Conservation (phyloP, 2,113 vertebrate species). For the Pseudolaguvia tuberculata region DNA sequence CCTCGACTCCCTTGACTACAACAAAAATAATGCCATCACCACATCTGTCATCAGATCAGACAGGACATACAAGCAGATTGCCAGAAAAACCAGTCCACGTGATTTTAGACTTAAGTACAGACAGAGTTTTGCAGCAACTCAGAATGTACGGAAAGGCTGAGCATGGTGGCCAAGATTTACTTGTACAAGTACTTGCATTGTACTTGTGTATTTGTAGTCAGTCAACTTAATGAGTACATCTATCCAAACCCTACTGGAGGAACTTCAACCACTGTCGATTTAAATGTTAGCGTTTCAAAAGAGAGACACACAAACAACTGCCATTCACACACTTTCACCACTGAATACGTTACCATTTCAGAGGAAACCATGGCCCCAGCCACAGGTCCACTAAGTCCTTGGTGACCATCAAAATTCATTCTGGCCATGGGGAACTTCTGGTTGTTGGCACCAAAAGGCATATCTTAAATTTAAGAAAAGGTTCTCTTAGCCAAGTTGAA, state of each 20-base stretch:
- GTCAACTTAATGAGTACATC: not conserved
- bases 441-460: conserved; percentile 78
- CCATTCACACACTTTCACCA: conserved; percentile 53
- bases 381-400: conserved; percentile 79
- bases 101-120: conserved; percentile 63
- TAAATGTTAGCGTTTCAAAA: not conserved
- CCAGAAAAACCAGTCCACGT: conserved; percentile 28
- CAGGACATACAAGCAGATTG: conserved; percentile 68
- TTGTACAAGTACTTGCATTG: too few relatives aligned
- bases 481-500: not conserved
- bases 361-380: conserved; percentile 81
- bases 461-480: conserved; percentile 64
- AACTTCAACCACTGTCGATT: not conserved
- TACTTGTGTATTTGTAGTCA: too few relatives aligned
- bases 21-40: conserved; percentile 59
- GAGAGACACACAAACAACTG: not conserved
- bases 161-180: conserved; percentile 43
- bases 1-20: conserved; percentile 27
- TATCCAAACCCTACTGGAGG: not conserved
- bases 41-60: conserved; percentile 56
- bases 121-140: conserved; percentile 51
- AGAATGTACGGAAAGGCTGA: conserved; percentile 41
- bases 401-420: conserved; percentile 89
- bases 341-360: conserved; percentile 98
- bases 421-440: conserved; percentile 89